Percentiles rank a stretch among this genome's conserved stretches.
phyloP scores from a whole-genome alignment of 2,113 vertebrate genomes.

The Poecile atricapillus region DNA sequence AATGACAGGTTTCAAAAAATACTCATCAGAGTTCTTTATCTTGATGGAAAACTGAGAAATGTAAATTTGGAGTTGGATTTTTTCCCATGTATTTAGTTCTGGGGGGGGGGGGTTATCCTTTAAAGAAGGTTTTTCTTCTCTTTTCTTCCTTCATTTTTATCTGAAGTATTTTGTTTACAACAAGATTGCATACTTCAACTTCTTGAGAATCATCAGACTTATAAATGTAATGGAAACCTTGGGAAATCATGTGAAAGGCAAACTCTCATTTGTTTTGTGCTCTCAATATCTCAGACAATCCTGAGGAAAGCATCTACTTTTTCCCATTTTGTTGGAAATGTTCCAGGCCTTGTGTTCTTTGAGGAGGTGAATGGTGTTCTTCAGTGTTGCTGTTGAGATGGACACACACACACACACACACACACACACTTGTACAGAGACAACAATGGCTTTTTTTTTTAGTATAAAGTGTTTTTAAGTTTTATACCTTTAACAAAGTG shows the following conservation, averaged over 20 bases:
- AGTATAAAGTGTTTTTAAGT: too few species aligned
- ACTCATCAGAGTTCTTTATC: not conserved
- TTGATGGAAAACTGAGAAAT: not conserved
- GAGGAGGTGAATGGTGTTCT: not conserved
- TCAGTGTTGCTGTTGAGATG: too few species aligned
- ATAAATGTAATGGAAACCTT: constrained; percentile 28
- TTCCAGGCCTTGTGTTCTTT: not conserved
- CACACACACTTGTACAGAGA: too few species aligned
- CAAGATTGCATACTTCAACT: not conserved
- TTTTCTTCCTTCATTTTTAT: not conserved
- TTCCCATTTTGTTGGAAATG: not conserved
- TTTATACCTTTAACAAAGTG: too few species aligned
- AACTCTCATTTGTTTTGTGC: not conserved
- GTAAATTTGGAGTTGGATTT: not conserved
- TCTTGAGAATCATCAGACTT: constrained; percentile 24
- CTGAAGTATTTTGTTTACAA: constrained; percentile 58
- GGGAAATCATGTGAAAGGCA: not conserved
- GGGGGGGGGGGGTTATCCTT: not conserved
- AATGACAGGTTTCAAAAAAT: not conserved
- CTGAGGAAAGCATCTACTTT: not conserved
- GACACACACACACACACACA: too few species aligned
- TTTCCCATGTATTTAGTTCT: not conserved
- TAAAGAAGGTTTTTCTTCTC: not conserved
- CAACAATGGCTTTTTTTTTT: too few species aligned
- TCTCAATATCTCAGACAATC: constrained; percentile 6